Evolutionary conservation across 2,797 vertebrate species (phyloP), one percentile per base, ranked within the genome.

Genomic region (Danio aesculapii): DNA sequence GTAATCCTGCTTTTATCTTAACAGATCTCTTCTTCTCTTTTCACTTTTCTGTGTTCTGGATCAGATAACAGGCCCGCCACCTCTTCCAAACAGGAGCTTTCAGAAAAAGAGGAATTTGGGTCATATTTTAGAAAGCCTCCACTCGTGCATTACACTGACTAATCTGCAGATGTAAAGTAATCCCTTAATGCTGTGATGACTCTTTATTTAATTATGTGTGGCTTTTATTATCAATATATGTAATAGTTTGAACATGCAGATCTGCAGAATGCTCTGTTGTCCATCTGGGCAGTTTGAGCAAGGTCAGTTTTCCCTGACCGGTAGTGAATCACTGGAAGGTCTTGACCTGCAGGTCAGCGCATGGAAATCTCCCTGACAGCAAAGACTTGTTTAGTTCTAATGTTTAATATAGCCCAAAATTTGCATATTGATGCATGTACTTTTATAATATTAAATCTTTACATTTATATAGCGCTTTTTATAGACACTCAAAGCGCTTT

Each of bases 291-390:
- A 46, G 58, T 47, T 57, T 63, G 44, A 73, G 68, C 11, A 8
- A 6, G 46, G 70, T 52, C 49, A 39, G 44, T 55, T 77, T 46
- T 64, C 17, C 58, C 10, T 52, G 58, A 57, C 53, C 74, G 76
- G 43, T 71, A 50, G 72, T 70, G 46, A 80, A 77, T 78, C 49
- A 46, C 44, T 76, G 71, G 77, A 79, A 81, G 67, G 21, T 41
- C 9, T 6, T 81, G 83, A 84, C 80, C 72, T 68, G 17, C 2
- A 9, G 8, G 12, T 49, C 49, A 21, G 50, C 57, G 41, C 39
- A 43, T 17, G 78, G 70, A 67, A 30, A 76, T 13, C n/a, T 53
- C 75, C 55, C 49, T 61, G 61, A 78, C 7, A 17, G 19, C 12
- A 61, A 70, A 73, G 17, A 39, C 6, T 46, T 58, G 3, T 67